Conservation (phyloP, 2,888 invertebrate species). For the Clunio marinus region DNA sequence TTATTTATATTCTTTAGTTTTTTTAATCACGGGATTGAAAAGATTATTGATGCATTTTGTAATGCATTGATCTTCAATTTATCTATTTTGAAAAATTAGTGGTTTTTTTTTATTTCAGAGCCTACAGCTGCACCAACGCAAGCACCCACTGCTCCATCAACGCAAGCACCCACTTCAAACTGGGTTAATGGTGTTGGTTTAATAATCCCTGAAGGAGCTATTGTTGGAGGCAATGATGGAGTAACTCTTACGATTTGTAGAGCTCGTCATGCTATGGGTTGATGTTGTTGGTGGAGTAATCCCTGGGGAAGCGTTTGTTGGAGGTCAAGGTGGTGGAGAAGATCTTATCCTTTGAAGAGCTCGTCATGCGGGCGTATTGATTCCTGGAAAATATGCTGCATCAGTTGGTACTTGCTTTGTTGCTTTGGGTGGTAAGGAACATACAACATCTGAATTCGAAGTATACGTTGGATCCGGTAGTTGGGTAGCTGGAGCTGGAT, state of each 20-base stretch:
- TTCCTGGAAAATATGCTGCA: constrained; percentile 73
- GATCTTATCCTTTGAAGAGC: constrained; percentile 66
- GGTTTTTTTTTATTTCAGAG: too few relatives aligned
- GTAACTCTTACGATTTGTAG: too few relatives aligned
- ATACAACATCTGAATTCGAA: constrained; percentile 66
- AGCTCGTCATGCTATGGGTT: too few relatives aligned
- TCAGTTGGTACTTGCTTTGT: constrained; percentile 62
- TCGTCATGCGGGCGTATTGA: constrained; percentile 64
- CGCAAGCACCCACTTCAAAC: constrained; percentile 51
- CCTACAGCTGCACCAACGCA: too few relatives aligned
- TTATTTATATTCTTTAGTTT: too few relatives aligned
- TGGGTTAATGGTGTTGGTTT: constrained; percentile 66
- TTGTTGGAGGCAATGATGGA: too few relatives aligned
- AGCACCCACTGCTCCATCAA: too few relatives aligned
- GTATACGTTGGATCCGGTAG: constrained; percentile 57
- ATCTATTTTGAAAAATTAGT: too few relatives aligned
- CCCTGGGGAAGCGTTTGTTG: constrained; percentile 56
- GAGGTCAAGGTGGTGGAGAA: constrained; percentile 62
- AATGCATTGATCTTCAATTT: too few relatives aligned
- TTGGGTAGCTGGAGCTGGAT: constrained; percentile 66
- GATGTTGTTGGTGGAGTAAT: constrained; percentile 60
- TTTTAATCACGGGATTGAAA: too few relatives aligned
- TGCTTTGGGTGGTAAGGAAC: constrained; percentile 72
- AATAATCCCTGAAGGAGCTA: too few relatives aligned
- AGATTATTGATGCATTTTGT: too few relatives aligned